Evolutionary conservation across 2,797 vertebrate species (phyloP), one percentile per base, ranked within the genome.

Genomic region (Pterois miles): DNA sequence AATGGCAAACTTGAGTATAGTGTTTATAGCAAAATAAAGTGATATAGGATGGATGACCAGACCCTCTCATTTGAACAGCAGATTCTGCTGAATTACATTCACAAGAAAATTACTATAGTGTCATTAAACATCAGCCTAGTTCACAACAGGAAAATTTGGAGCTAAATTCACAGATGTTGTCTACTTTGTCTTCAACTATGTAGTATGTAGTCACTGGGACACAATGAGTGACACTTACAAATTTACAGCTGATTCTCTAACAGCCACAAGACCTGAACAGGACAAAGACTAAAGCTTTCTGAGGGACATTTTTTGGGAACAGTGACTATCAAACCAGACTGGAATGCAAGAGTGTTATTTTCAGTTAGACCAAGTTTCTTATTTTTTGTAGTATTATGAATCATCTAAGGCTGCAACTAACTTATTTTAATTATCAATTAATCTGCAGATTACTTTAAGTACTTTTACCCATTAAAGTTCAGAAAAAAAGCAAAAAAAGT

Each of bases 81-180:
- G 82, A 85, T 75, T 82, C 69, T 74, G 67, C 46, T 86, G 63
- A 29, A 79, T 84, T 91, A 92, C 90, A 93, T 93, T 93, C 88
- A 91, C 81, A 76, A 84, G 78, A 85, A 80, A 75, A 70, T 66
- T 25, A 86, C 80, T 74, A 84, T 50, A 76, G 78, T 29, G 8
- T 63, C 40, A 58, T 84, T 57, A 86, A 83, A 85, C 74, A 72
- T 57, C 40, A 71, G 76, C 71, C 76, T 80, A 82, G 60, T 72
- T 78, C 57, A 89, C 84, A 82, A 73, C 67, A 78, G 75, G 67
- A 79, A 10, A 13, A 52, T 74, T 81, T 88, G 82, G 78, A 79
- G 65, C 76, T 67, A 76, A 52, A 34, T 80, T 86, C 81, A 83
- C 71, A 20, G 64, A 86, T 40, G 60, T 36, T 1, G 4, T 48